Base-by-base conservation (phyloP, 2,113 vertebrate genomes). In the Coptodon bakossiorum region DNA sequence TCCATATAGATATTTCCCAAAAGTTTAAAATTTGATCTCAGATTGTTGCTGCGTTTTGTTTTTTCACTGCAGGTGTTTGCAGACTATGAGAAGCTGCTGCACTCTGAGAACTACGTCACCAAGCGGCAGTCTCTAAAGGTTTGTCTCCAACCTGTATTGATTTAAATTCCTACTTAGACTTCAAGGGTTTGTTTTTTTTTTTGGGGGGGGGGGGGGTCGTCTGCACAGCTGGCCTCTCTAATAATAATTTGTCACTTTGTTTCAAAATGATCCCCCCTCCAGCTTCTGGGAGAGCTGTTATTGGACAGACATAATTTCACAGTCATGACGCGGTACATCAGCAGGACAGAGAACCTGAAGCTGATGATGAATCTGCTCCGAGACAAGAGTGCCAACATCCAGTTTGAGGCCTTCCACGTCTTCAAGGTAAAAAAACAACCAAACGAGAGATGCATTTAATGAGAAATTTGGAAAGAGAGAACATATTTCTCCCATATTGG, bases 71-170 rank as follows among this genome's bases (percentile, higher is more conserved):
- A 99, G 98, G 97, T 99, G 92, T 99, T 99, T 95, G 96, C 96
- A 82, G 97, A 99, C 88, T 99, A 99, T 80, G 98, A 99, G 96
- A 99, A 99, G 94, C 96, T 99, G 89, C 97, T 99, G 89, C 97
- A 97, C 89, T 99, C 98, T 73, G 98, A 99, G 93, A 99, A 99
- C 95, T 99, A 99, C 0, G 98, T 99, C 90, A 99, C 98, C 54
- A 99, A 99, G 95, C 98, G 98, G 91, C 98, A 99, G 93, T 99
- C 98, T 71, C 95, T 99, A 93, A 99, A 99, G 98, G 98, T 99
- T 96, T 9, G 90, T 9, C 34, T 66, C n/a, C 0, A 0, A 19
- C 53, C 9, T 16, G 90, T 31, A 12, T 81, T 12, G 3, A 86
- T 66, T 54, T 10, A 40, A 82, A 17, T 24, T 5, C 12, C 7